These are phyloP conservation scores for Lutraria lutraria DNA, from an alignment of 2,888 invertebrate species.

Conservation along the genomic window DNA sequence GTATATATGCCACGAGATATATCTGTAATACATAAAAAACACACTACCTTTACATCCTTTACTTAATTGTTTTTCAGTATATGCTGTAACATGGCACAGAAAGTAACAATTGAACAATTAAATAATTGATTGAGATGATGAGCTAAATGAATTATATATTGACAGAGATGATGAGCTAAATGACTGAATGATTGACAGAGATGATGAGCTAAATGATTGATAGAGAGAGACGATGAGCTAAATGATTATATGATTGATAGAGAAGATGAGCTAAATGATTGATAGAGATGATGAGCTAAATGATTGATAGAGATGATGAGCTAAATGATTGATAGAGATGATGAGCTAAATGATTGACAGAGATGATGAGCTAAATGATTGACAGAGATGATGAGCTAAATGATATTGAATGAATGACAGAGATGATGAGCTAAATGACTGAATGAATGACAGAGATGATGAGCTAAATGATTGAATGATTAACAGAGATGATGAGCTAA, in stretches of 20 bases:
- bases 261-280: too few relatives aligned
- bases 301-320: too few relatives aligned
- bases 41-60: neutral
- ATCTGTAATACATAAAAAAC: neutral
- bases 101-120: neutral
- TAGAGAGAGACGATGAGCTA: neutral
- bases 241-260: too few relatives aligned
- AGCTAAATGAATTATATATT: neutral
- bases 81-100: neutral
- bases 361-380: too few relatives aligned
- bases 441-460: neutral
- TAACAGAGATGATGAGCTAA: neutral
- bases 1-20: neutral
- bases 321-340: neutral
- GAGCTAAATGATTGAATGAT: neutral
- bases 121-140: neutral
- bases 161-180: neutral
- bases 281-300: neutral
- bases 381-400: neutral
- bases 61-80: neutral
- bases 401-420: neutral
- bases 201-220: slow-evolving; percentile 13
- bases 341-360: too few relatives aligned
- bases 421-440: neutral
- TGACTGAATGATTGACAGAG: too few relatives aligned